Base-by-base conservation (phyloP, 1,140 invertebrate species). In the Bombus terrestris region DNA sequence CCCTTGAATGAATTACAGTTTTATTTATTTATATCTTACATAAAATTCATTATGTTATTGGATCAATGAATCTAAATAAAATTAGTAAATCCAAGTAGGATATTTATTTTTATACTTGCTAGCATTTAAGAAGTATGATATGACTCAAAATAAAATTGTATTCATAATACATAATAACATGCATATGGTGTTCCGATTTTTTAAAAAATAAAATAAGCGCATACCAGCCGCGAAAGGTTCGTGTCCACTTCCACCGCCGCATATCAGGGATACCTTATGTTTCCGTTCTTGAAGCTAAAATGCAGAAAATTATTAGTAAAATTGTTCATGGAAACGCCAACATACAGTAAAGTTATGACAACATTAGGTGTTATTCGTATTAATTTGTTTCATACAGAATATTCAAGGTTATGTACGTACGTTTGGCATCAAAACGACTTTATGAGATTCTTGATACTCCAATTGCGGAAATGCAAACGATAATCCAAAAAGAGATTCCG, bases 241-340 rank as follows among this genome's bases (percentile, higher is more conserved):
- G 93, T 98, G 98, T 10, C 98, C 98, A 35, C 97, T 98, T 35
- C 98, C 98, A 39, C 98, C 98, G 6, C 98, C 98, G 85, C 96
- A 96, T n/a, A 98, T 93, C 3, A 98, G 82, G 3, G 96, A 96
- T 13, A 98, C 97, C 92, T 96, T 96, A 25, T 95, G 94, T 32
- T 73, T 85, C 22, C 83, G 92, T 91, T 94, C 94, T 85, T 94
- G 91, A 89, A 96, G 96, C 94, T 96, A 88, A 69, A 96, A 94
- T 28, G 69, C 32, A 35, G 47, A 18, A 18, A 22, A 53, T 53
- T 53, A 1, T 53, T 22, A 53, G 18, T 53, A 53, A 22, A 8
- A 53, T 53, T 53, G 0, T 22, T 53, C 47, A 8, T 53, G 18
- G 18, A 53, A 53, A 53, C 18, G 47, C 18, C 18, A 53, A 53